A percentile compares a stretch with the other conserved stretches of the same genome.
Conservation (phyloP, 1,140 invertebrate genomes). For the Cecropterus lyciades region DNA sequence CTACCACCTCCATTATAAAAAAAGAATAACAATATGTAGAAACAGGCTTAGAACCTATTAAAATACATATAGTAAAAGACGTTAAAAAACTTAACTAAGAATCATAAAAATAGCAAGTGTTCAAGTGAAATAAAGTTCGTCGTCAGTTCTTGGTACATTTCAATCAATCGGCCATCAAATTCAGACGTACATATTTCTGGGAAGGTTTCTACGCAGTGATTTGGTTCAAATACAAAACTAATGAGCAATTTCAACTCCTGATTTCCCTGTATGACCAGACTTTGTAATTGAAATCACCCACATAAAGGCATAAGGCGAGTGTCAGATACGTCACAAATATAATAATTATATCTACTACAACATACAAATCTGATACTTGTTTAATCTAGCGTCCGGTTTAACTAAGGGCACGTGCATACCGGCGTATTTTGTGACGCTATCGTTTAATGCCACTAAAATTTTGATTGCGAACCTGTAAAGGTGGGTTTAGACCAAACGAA, state of each 20-base stretch:
- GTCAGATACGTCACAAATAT: background rate
- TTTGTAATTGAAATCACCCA: conserved; percentile 4
- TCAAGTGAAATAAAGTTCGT: no score
- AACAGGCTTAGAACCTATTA: no score
- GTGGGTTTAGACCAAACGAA: no score
- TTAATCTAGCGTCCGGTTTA: conserved; percentile 30
- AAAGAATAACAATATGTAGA: no score
- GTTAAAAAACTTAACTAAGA: no score
- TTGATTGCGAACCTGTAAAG: no score
- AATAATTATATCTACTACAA: no score
- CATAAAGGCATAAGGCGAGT: background rate
- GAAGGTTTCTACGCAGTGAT: background rate
- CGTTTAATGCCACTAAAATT: no score
- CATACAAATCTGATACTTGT: conserved; percentile 36
- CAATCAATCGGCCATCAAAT: background rate
- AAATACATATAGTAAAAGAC: no score
- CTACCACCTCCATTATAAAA: no score
- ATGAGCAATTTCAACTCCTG: conserved; percentile 4
- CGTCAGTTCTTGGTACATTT: no score
- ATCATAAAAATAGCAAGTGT: no score
- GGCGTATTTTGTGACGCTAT: background rate
- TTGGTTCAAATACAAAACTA: background rate
- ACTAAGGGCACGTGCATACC: background rate
- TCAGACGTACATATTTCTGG: background rate
- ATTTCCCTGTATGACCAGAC: background rate